phyloP scores from a whole-genome alignment of 2,113 vertebrate species.

The Hemibagrus wyckioides region DNA sequence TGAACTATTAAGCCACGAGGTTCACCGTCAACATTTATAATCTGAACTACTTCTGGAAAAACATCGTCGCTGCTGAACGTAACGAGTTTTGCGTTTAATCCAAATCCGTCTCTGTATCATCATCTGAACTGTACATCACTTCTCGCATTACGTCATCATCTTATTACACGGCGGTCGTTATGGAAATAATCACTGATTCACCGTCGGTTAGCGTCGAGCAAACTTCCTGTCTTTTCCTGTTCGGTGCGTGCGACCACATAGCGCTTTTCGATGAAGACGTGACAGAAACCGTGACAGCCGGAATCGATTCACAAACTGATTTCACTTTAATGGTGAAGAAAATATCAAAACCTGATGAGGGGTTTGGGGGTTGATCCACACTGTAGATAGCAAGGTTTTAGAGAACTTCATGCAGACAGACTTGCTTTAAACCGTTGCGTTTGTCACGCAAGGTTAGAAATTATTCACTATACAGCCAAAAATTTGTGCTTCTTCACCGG shows the following conservation, averaged over 20 bases:
- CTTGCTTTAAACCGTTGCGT: neutral
- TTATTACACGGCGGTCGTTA: neutral
- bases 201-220: neutral
- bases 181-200: neutral
- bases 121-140: no score
- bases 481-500: neutral
- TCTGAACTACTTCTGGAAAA: neutral
- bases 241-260: neutral
- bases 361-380: no score
- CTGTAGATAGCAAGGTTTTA: neutral
- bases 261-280: neutral
- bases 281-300: no score
- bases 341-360: neutral
- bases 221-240: neutral
- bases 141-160: neutral
- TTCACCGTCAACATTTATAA: neutral
- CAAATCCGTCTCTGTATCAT: neutral
- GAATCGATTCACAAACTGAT: neutral
- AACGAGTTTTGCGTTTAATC: neutral
- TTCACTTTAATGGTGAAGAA: neutral
- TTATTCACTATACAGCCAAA: no score
- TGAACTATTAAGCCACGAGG: neutral
- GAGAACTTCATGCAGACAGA: neutral
- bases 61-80: neutral
- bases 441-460: neutral